Evolutionary conservation across 2,888 invertebrate genomes (phyloP), one percentile per base, ranked within the genome.

Genomic region (Athalia circularis): DNA sequence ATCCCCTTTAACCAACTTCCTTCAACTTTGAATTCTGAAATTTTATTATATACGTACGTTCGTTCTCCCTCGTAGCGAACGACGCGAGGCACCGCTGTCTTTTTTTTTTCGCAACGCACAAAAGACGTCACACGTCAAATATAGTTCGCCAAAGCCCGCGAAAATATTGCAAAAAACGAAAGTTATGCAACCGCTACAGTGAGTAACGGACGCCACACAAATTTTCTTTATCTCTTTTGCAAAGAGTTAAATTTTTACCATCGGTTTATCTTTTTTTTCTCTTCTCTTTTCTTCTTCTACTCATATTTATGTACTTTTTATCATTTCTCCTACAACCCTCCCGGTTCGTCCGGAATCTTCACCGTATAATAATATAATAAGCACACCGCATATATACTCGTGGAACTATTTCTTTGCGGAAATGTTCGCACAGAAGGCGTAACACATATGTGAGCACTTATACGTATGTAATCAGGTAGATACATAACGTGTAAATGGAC

Each of bases 1-100:
- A 59, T 72, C 59, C 43, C 59, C 72, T 72, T 72, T 47, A 72
- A 72, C 45, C 57, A 72, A 72, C 59, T 72, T 59, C 47, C 45
- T 43, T 72, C 15, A 15, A 47, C 57, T 11, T 57, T 9, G 54
- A n/a, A n/a, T 54, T 54, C 54, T 54, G 5, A 11, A n/a, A 11
- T 47, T 72, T 47, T 72, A 57, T 43, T 72, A 68, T 57, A 72
- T 59, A 47, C 57, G 72, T 72, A 59, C 72, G 47, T 47, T 72
- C 57, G 29, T 29, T 13, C 54, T 54, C 72, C 72, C 72, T 45
- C 5, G 45, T 59, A 29, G 29, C 29, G 29, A 29, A 29, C 29
- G 29, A 29, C 29, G 29, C 29, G 29, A 29, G 1, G 29, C 59
- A 57, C 43, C 5, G 57, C n/a, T 15, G 13, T 4, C 54, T 11